These are phyloP conservation scores for Zoroaster sp. DNA, from an alignment of 53 echinoderm and acorn worm genomes.

Conservation along the genomic window DNA sequence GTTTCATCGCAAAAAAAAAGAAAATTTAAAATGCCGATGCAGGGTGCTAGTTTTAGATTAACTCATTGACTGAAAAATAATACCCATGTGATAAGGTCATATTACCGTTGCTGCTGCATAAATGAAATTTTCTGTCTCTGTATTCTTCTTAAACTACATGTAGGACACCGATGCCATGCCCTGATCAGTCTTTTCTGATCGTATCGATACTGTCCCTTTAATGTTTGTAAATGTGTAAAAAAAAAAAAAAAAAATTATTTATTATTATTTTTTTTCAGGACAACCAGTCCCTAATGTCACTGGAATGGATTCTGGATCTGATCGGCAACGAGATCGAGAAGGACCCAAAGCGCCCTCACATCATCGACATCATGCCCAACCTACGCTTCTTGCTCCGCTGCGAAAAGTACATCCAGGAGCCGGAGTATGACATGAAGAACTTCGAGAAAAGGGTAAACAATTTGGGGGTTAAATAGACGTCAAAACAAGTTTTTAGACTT, in stretches of 20 bases:
- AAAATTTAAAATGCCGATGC: too few relatives aligned
- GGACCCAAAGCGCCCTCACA: conserved; percentile 79
- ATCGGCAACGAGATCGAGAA: conserved; percentile 69
- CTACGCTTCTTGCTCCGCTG: conserved; percentile 90
- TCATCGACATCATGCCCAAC: conserved; percentile 93
- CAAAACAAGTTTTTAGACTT: too few relatives aligned
- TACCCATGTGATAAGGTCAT: too few relatives aligned
- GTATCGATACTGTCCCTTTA: too few relatives aligned
- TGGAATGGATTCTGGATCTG: conserved; percentile 92
- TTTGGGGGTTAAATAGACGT: background rate
- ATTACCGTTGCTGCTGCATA: too few relatives aligned
- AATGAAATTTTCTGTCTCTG: too few relatives aligned
- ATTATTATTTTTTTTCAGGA: conserved; percentile 62
- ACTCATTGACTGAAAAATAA: too few relatives aligned
- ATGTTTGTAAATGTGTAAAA: background rate
- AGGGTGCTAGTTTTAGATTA: too few relatives aligned
- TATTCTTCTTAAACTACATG: too few relatives aligned
- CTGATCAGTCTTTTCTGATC: too few relatives aligned
- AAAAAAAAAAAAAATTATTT: background rate
- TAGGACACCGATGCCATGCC: too few relatives aligned
- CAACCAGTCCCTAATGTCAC: conserved; percentile 69
- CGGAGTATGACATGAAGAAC: conserved; percentile 84
- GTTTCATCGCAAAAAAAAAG: too few relatives aligned
- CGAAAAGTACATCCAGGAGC: conserved; percentile 80
- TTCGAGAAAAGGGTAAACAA: conserved; percentile 82